Conservation (phyloP, 2,888 invertebrate genomes). For the Volucella inflata region DNA sequence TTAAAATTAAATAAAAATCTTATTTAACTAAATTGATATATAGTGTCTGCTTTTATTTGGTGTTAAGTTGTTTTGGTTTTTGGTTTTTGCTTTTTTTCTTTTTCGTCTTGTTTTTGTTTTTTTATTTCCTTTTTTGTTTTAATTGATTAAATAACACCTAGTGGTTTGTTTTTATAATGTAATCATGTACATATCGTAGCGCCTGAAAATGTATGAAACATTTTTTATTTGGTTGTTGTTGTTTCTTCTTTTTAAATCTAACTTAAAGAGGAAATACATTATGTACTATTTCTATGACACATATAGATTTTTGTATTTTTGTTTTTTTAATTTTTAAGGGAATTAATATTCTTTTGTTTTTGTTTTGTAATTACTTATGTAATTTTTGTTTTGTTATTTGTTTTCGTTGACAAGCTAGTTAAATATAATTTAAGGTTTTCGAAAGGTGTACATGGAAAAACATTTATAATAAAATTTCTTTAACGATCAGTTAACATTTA, state of each 20-base stretch:
- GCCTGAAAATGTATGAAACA: constrained; percentile 77
- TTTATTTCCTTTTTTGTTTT: constrained; percentile 34
- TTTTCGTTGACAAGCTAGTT: constrained; percentile 57
- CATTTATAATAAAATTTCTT: constrained; percentile 35
- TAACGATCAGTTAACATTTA: constrained; percentile 46
- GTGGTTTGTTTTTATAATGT: constrained; percentile 75
- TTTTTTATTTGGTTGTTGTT: constrained; percentile 43
- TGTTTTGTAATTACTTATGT: constrained; percentile 22
- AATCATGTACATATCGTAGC: constrained; percentile 81
- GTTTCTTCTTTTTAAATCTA: constrained; percentile 53
- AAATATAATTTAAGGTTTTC: constrained; percentile 43
- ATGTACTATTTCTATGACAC: constrained; percentile 65
- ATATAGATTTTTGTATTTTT: constrained; percentile 45
- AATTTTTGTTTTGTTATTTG: neutral
- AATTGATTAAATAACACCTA: constrained; percentile 65
- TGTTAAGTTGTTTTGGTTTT: constrained; percentile 7
- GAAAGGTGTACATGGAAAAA: constrained; percentile 48
- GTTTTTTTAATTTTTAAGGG: constrained; percentile 27
- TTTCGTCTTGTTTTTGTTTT: constrained; percentile 2
- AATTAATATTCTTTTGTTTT: constrained; percentile 29
- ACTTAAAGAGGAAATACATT: constrained; percentile 59
- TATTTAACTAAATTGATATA: constrained; percentile 25
- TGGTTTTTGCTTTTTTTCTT: neutral
- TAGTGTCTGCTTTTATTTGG: constrained; percentile 44
- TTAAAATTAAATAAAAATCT: constrained; percentile 4